Conservation (phyloP, 1,140 invertebrate genomes). For the Thaumatotibia leucotreta region DNA sequence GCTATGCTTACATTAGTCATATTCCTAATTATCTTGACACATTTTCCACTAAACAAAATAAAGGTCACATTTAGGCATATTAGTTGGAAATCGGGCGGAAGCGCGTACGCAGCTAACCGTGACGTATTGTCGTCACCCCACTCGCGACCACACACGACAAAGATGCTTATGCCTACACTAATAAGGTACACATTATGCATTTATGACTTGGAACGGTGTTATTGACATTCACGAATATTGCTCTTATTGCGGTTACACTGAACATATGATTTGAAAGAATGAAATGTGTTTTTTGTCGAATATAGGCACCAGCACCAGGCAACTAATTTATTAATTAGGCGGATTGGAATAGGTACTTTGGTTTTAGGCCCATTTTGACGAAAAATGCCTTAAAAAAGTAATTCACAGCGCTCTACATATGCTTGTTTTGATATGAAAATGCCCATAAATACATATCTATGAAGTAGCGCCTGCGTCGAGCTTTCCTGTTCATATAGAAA, state of each 20-base stretch:
- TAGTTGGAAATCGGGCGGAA: conserved; percentile 5
- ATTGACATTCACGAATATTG: conserved; percentile 1
- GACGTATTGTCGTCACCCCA: conserved; percentile 7
- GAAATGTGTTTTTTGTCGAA: not conserved
- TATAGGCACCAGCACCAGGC: not conserved
- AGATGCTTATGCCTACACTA: too few relatives aligned
- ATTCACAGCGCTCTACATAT: too few relatives aligned
- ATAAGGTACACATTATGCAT: too few relatives aligned
- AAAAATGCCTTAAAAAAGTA: too few relatives aligned
- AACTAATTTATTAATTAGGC: too few relatives aligned
- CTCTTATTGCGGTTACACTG: not conserved
- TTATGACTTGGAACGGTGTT: not conserved
- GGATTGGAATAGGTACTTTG: too few relatives aligned
- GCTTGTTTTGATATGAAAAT: too few relatives aligned
- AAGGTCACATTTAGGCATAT: conserved; percentile 6
- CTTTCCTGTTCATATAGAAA: too few relatives aligned
- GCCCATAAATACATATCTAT: too few relatives aligned
- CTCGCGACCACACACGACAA: too few relatives aligned
- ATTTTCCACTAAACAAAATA: not conserved
- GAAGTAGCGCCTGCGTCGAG: too few relatives aligned
- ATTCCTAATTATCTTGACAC: not conserved
- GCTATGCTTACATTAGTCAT: not conserved
- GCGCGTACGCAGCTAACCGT: not conserved
- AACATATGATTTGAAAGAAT: not conserved
- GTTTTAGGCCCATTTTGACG: too few relatives aligned